Evolutionary conservation across 2,113 vertebrate species (phyloP).

Genomic region (Petrocephalus microphthalmus): DNA sequence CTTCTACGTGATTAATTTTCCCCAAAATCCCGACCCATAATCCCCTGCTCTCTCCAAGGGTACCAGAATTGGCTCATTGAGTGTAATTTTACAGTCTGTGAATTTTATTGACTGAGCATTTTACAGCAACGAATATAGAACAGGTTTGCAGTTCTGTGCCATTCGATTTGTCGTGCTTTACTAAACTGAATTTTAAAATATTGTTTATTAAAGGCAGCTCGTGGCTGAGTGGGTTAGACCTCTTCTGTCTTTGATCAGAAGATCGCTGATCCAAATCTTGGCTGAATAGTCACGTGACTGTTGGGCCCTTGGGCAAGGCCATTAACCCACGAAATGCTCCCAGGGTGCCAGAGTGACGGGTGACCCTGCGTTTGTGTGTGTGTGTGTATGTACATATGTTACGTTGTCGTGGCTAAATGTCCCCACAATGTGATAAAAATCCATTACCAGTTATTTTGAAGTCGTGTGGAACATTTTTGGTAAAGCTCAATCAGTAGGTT

Average conservation of each 20-base stretch:
- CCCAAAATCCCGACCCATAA: slow-evolving; percentile 8
- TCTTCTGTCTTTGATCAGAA: neutral
- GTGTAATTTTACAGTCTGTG: slow-evolving; percentile 16
- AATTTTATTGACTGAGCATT: neutral
- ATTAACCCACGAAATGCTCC: neutral
- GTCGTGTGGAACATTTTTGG: neutral
- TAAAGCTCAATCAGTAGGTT: too few relatives aligned
- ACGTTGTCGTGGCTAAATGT: neutral
- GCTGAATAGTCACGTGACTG: neutral
- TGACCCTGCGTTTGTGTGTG: neutral
- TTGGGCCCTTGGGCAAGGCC: neutral
- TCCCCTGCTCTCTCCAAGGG: neutral
- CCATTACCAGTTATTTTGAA: neutral
- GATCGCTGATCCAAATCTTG: neutral
- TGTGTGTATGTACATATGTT: neutral
- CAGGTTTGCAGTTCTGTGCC: neutral
- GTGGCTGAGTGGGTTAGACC: neutral
- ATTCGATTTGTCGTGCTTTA: neutral
- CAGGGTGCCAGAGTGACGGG: neutral
- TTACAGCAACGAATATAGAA: neutral
- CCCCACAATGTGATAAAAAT: neutral
- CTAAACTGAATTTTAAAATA: slow-evolving; percentile 10
- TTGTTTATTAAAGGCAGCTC: neutral
- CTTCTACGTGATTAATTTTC: neutral
- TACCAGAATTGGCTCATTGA: neutral